Conservation (phyloP, 2,797 vertebrate genomes). For the Pseudotriccus pelzelni region DNA sequence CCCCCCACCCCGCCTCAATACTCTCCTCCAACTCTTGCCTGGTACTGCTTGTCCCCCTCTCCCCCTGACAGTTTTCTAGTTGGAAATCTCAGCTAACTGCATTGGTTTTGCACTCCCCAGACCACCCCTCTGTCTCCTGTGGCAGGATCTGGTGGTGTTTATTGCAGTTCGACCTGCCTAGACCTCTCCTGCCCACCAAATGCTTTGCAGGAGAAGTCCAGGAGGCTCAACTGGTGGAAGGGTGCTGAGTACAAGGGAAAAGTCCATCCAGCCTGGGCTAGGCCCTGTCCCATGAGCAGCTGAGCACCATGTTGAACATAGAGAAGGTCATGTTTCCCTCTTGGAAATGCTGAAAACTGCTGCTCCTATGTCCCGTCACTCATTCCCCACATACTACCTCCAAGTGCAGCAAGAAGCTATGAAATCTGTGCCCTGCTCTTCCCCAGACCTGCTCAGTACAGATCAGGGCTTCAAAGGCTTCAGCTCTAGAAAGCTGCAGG, state of each 20-base stretch:
- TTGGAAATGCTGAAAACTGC: not conserved
- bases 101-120: not conserved
- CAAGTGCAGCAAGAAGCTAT: not conserved
- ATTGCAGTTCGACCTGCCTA: not conserved
- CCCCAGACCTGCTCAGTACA: not conserved
- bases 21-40: not conserved
- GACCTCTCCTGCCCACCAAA: not conserved
- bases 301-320: rapidly evolving
- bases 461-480: not conserved
- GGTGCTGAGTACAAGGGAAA: not conserved
- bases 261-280: not conserved
- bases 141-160: rapidly evolving
- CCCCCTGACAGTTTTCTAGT: not conserved
- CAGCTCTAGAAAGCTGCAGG: not conserved
- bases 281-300: not conserved
- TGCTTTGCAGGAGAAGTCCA: not conserved
- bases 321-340: rapidly evolving
- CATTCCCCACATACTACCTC: not conserved
- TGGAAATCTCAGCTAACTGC: not conserved
- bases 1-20: too few species aligned
- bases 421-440: not conserved
- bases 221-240: not conserved
- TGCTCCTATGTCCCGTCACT: not conserved
- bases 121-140: not conserved
- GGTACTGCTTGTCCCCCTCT: not conserved